Percentiles rank a stretch among this genome's conserved stretches.
These are phyloP conservation scores for Scolanthus callimorphus DNA, from an alignment of 92 coral and sea anemone genomes.

Conservation along the genomic window DNA sequence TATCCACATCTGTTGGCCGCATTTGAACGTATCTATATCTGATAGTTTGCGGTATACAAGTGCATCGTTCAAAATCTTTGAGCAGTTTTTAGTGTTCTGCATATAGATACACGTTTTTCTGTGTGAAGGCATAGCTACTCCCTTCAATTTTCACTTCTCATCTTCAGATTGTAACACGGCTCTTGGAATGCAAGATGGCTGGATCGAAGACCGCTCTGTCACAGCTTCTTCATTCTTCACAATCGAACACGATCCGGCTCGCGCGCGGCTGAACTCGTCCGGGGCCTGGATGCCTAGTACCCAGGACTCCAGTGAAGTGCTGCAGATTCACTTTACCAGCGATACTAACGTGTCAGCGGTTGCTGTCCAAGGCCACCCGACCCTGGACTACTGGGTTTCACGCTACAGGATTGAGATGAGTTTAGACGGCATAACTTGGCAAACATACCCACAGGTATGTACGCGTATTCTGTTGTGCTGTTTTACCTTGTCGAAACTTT, in stretches of 20 bases:
- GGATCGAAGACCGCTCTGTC: conserved; percentile 62
- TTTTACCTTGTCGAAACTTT: too few relatives aligned
- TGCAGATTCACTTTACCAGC: conserved; percentile 62
- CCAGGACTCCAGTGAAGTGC: conserved; percentile 52
- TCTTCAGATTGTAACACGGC: conserved; percentile 44
- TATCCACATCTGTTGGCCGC: too few relatives aligned
- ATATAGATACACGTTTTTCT: too few relatives aligned
- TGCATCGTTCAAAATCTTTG: too few relatives aligned
- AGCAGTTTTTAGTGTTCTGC: too few relatives aligned
- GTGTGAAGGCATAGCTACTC: too few relatives aligned
- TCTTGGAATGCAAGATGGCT: conserved; percentile 68
- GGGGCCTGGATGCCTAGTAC: conserved; percentile 81
- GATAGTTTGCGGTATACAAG: too few relatives aligned
- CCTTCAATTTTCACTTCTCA: too few relatives aligned
- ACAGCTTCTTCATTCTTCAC: conserved; percentile 72
- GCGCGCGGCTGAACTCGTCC: conserved; percentile 81
- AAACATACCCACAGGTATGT: conserved; percentile 50
- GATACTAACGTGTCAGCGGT: conserved; percentile 66
- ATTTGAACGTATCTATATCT: too few relatives aligned
- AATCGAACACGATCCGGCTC: conserved; percentile 60
- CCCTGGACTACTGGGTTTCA: conserved; percentile 61
- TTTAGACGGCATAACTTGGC: conserved; percentile 59
- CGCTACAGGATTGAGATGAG: conserved; percentile 57
- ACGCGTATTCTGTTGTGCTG: too few relatives aligned
- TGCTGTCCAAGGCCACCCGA: conserved; percentile 81